Evolutionary conservation across 2,113 vertebrate species (phyloP), one percentile per base, ranked within the genome.

Genomic region (Phaethon lepturus): DNA sequence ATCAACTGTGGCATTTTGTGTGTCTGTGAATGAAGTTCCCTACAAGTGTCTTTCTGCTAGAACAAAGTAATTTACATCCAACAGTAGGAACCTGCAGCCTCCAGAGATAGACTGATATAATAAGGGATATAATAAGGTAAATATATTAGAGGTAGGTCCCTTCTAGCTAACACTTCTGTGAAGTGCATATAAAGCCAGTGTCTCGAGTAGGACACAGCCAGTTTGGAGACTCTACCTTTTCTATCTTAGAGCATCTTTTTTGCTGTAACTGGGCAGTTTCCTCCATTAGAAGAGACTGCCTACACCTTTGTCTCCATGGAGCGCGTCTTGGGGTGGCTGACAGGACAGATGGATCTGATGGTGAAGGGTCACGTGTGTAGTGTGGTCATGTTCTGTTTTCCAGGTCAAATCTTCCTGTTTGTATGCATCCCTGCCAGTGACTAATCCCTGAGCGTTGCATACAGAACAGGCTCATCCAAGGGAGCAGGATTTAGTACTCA

Each of bases 251-350:
- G 47, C 64, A 87, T 38, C 11, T 71, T 31, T 63, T 79, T 58
- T 53, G 4, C 53, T 73, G 35, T 45, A 38, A 44, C 33, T 74
- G 50, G 19, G 40, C 33, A 42, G 13, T 49, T 84, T 69, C 45
- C 81, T 91, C 40, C 18, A 12, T 45, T 63, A 26, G 42, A 50
- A 73, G 17, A 76, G 53, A 8, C 28, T 58, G 22, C 26, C 66
- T 31, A 17, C 11, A 49, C 38, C 52, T 72, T 53, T 68, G 40
- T n/a, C 40, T 63, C 26, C 24, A 4, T 40, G 77, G 50, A 77
- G 33, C 0, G 0, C 16, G 3, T 53, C 17, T 28, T 88, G 52
- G 18, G 20, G 4, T 59, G 47, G 28, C n/a, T 64, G 63, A 33
- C 33, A 16, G 53, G 45, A 18, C 55, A 85, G 74, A 50, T 0